Base-by-base conservation (phyloP, 2,888 invertebrate species). In the Lasioglossum lativentre region DNA sequence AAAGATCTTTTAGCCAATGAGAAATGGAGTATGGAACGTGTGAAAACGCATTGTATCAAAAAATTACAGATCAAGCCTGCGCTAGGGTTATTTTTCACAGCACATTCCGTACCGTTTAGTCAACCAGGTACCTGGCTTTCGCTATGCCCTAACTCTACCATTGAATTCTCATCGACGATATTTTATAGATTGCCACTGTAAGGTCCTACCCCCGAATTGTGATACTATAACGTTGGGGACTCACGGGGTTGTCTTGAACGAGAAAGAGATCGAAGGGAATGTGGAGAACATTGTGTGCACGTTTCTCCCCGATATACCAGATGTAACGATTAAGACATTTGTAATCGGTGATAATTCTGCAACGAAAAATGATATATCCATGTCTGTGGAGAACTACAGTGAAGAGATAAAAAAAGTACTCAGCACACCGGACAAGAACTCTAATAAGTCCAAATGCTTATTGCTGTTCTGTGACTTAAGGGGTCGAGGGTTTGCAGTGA, bases 271-370 rank as follows among this genome's bases (percentile, higher is more conserved):
- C 4, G 91, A 91, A 30, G 72, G 75, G 0, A 66, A 82, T 23
- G 16, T 63, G 16, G 52, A 72, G 1, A n/a, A 68, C 23, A n/a
- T 68, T 5, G 87, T 89, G 6, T 92, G 91, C 45, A 78, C 91
- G 47, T 92, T 93, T 83, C 82, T 95, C 14, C 94, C 95, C 1
- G 82, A 92, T 47, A 89, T 94, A 74, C 87, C 92, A 5, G 83
- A 88, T 19, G 89, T 94, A 14, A 84, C 82, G 23, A 88, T 92
- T 2, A 90, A 90, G 52, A 83, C 85, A 14, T 80, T 89, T 79
- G 72, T 80, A n/a, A 47, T 88, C 30, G 71, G 42, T 30, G 42
- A 80, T 19, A 23, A 75, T 68, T 56, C 52, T 8, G 52, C 40
- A 3, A 73, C 30, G 4, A 71, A 52, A 23, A 45, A 30, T 27